Base-by-base conservation (phyloP, 2,888 invertebrate genomes). In the Baronia brevicornis region DNA sequence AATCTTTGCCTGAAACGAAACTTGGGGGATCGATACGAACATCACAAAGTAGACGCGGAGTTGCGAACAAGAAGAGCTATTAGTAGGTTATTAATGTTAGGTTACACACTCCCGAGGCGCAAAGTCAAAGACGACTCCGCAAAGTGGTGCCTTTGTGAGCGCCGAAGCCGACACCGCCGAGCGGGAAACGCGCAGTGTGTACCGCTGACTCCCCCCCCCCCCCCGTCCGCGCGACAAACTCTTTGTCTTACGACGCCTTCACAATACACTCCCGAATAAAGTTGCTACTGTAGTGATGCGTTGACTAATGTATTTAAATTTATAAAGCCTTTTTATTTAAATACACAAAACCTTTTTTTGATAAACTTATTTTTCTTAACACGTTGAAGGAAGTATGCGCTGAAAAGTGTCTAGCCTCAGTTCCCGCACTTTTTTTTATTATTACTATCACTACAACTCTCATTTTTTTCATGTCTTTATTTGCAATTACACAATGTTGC, bases 71-170 rank as follows among this genome's bases (percentile, higher is more conserved):
- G 41, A 26, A 36, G 28, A 60, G 64, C 60, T 73, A 72, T 72
- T 73, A 74, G 65, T 57, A 62, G 68, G 71, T 77, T 77, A 80
- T 79, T 78, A 77, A 75, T 71, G 73, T 67, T 62, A 55, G 73
- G 69, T 67, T 65, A 71, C 70, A 74, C 66, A 65, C 65, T 60
- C 63, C 53, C 60, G 60, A 52, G 65, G 41, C 48, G 38, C 46
- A 41, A 42, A 70, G 69, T 73, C 78, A 79, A 77, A 78, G 78
- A 60, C 55, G 62, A 59, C 59, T 69, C 68, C 62, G 60, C 73
- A 73, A 79, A 80, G 79, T 79, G 80, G 66, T 61, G 68, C 66
- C 74, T 79, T 78, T 79, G 79, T 68, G 62, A 48, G 49, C 39
- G 50, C 50, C 59, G 56, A 54, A 49, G 45, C 51, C 54, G 51